Percentiles rank a stretch among this genome's conserved stretches.
Conservation (phyloP, 2,797 vertebrate genomes). For the Denticeps clupeoides region DNA sequence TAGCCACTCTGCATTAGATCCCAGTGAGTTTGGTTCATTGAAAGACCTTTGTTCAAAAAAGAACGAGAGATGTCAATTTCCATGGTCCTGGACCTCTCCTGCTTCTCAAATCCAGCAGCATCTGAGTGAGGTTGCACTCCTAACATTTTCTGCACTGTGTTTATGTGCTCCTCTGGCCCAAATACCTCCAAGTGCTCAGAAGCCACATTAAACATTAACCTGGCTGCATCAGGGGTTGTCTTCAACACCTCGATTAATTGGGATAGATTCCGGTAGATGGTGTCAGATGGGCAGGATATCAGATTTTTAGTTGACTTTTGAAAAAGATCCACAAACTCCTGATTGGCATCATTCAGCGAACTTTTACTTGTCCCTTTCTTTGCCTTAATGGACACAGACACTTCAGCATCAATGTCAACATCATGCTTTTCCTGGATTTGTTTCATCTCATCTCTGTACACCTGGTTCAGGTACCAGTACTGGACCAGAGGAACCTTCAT, state of each 20-base stretch:
- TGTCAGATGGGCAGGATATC: too few relatives aligned
- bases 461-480: conserved; percentile 37
- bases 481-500: conserved; percentile 10
- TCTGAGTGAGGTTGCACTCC: background rate
- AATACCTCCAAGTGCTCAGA: background rate
- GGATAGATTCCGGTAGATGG: too few relatives aligned
- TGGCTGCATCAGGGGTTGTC: background rate
- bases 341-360: background rate
- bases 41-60: conserved; percentile 11
- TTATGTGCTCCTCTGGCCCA: conserved; percentile 2
- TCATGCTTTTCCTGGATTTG: conserved; percentile 24
- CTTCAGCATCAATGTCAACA: conserved; percentile 11
- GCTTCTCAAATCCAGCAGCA: accelerated
- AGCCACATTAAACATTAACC: background rate
- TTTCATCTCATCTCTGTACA: conserved; percentile 30
- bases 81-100: background rate
- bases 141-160: background rate
- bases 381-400: conserved; percentile 25
- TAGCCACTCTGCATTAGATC: background rate
- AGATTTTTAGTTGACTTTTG: background rate
- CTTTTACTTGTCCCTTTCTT: background rate
- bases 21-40: conserved; percentile 31
- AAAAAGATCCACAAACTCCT: conserved; percentile 24
- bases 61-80: conserved; percentile 28
- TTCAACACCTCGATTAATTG: too few relatives aligned